A percentile compares a stretch with the other conserved stretches of the same genome.
Conservation (phyloP, 2,888 invertebrate species). For the Macrophya annulata region DNA sequence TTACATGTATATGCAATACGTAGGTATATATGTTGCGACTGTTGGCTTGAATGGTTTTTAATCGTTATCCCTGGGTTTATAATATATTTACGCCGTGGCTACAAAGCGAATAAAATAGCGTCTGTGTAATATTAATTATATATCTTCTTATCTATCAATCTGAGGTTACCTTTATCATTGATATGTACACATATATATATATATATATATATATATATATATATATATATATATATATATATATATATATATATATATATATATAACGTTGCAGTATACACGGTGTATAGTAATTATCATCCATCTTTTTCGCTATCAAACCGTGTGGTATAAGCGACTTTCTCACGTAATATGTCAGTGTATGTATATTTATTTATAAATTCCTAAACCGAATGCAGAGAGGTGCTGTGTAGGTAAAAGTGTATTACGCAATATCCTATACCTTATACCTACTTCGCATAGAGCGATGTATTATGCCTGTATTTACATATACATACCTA, state of each 20-base stretch:
- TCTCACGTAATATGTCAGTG: neutral
- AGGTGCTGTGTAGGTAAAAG: neutral
- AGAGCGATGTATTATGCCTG: neutral
- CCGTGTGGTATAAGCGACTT: neutral
- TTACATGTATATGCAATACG: neutral
- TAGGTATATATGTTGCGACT: neutral
- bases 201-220: too few species aligned
- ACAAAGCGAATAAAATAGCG: neutral
- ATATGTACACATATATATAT: too few species aligned
- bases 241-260: neutral
- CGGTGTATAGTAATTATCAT: neutral
- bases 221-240: neutral
- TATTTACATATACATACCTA: too few species aligned
- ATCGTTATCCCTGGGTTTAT: neutral
- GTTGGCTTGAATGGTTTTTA: slow-evolving; percentile 36
- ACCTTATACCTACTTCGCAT: neutral
- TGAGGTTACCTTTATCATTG: too few species aligned
- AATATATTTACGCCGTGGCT: neutral
- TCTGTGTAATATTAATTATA: neutral
- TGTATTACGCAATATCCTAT: neutral
- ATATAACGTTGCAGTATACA: neutral
- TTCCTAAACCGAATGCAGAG: neutral
- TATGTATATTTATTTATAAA: neutral
- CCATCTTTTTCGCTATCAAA: neutral
- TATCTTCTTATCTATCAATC: neutral